phyloP scores from a whole-genome alignment of 2,888 invertebrate genomes.

The Watsonalla cultraria region DNA sequence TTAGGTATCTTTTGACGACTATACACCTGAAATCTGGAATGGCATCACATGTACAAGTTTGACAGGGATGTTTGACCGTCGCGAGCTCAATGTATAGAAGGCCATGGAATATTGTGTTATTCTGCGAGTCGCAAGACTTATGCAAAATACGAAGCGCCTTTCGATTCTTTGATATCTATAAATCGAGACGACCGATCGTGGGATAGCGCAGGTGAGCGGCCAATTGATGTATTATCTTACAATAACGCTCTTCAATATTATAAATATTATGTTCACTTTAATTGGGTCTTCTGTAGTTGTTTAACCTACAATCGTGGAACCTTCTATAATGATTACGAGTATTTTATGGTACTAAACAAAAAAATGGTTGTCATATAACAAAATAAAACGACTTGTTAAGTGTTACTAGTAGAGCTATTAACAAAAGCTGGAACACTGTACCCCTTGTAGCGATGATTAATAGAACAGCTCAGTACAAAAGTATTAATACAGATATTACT shows the following conservation, averaged over 20 bases:
- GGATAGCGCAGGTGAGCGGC: conserved; percentile 68
- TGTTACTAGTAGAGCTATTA: background rate
- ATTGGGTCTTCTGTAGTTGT: conserved; percentile 19
- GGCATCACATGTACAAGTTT: background rate
- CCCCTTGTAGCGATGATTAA: conserved; percentile 46
- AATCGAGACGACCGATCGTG: conserved; percentile 68
- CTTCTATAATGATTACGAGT: too few relatives aligned
- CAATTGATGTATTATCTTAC: conserved; percentile 60
- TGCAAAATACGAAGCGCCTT: conserved; percentile 73
- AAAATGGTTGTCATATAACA: too few relatives aligned
- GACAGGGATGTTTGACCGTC: background rate
- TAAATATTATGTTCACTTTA: conserved; percentile 33
- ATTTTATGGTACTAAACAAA: too few relatives aligned
- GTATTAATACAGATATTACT: conserved; percentile 59
- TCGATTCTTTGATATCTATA: conserved; percentile 71
- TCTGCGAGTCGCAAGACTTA: conserved; percentile 64
- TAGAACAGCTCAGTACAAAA: conserved; percentile 33
- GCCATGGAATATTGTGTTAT: conserved; percentile 35
- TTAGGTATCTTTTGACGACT: too few relatives aligned
- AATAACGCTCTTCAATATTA: conserved; percentile 41
- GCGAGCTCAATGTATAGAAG: conserved; percentile 5
- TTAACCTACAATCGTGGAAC: conserved; percentile 6
- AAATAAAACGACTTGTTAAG: too few relatives aligned
- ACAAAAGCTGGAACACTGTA: conserved; percentile 1
- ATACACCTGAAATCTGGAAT: too few relatives aligned